Evolutionary conservation across 2,113 vertebrate species (phyloP), one percentile per base, ranked within the genome.

Genomic region (Talpa occidentalis): DNA sequence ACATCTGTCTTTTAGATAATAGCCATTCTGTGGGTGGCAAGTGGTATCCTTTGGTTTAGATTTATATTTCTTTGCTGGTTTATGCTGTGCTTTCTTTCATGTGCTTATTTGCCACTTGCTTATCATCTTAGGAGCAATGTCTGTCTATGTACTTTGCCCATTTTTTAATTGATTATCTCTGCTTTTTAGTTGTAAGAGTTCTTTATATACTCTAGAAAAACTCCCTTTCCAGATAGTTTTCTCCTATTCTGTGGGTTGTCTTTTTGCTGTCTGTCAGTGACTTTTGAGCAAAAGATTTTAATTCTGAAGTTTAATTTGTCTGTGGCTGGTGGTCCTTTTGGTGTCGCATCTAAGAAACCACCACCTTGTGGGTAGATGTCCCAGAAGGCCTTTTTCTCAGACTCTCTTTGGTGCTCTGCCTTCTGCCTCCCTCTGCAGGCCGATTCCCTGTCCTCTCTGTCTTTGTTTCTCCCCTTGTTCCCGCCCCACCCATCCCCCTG

Each of bases 231-330:
- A 59, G 15, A 56, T 11, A n/a, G 3, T 52, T 80, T 73, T 40
- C 30, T 93, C 52, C 72, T 32, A 5, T 35, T 26, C 14, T 22
- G 9, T 66, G 47, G 37, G 21, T 60, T 81, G 8, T 74, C 28
- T 60, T 81, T 77, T 79, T 16, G 74, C 26, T 67, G 11, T 64
- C 19, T 86, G 47, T 86, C 47, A 37, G 44, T 78, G n/a, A 84
- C 19, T 42, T 77, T 56, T 56, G 76, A 17, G 52, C 11, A 54
- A 16, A 62, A 44, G 26, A 28, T 69, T 81, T 66, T 35, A 44
- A 56, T 78, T 77, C 64, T 79, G 60, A 79, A 30, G 56, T 82
- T 62, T 6, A 37, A 16, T 84, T 21, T 56, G 6, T 40, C 12
- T 44, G 52, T 44, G 15, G 28, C 35, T 35, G 3, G 5, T 80